A percentile compares a stretch with the other conserved stretches of the same genome.
Evolutionary conservation across 2,113 vertebrate genomes (phyloP).

Genomic region (Poecilia latipinna): DNA sequence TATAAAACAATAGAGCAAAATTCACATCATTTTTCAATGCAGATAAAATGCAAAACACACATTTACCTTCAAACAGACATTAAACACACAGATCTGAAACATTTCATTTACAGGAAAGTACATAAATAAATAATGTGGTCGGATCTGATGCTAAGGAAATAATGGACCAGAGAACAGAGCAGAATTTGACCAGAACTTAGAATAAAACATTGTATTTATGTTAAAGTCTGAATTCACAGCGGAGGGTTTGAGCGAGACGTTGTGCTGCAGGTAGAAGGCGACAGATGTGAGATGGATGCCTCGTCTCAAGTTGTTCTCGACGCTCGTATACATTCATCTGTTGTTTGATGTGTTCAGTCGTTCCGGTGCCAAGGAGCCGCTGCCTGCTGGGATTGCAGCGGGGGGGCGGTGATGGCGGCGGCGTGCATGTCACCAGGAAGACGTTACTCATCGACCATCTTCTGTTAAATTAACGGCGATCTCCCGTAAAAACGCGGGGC

Average conservation of each 20-base stretch:
- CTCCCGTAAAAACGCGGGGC: slow-evolving; percentile 39
- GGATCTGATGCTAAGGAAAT: too few species aligned
- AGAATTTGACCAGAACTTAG: too few species aligned
- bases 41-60: too few species aligned
- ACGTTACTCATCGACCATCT: slow-evolving; percentile 62
- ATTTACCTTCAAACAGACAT: too few species aligned
- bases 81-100: too few species aligned
- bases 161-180: too few species aligned
- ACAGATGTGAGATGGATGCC: slow-evolving; percentile 64
- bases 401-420: neutral
- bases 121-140: too few species aligned
- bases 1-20: too few species aligned
- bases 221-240: too few species aligned
- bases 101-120: too few species aligned
- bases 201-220: too few species aligned
- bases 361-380: slow-evolving; percentile 66
- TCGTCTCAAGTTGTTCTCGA: slow-evolving; percentile 44
- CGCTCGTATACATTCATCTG: slow-evolving; percentile 69
- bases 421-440: slow-evolving; percentile 2
- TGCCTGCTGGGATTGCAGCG: slow-evolving; percentile 64
- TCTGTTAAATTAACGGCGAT: slow-evolving; percentile 71
- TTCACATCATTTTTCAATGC: too few species aligned
- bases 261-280: slow-evolving; percentile 39
- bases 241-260: neutral
- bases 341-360: slow-evolving; percentile 70